These are phyloP conservation scores for Drosophila arizonae DNA, from an alignment of 1,140 invertebrate species.

Conservation along the genomic window DNA sequence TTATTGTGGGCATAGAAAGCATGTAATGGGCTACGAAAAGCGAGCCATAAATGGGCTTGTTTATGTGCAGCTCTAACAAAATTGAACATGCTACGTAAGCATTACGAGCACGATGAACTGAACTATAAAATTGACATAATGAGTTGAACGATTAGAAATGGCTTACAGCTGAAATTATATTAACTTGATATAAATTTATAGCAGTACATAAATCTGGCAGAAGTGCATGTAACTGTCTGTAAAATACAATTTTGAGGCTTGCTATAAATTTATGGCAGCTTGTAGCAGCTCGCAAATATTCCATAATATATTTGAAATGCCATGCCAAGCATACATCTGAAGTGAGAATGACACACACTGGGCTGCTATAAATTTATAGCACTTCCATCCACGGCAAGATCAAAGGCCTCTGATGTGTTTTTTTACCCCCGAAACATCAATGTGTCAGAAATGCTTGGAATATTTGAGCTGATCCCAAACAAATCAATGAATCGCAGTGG, in stretches of 20 bases:
- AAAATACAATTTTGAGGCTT: neutral
- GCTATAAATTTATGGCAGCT: slow-evolving; percentile 15
- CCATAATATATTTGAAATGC: neutral
- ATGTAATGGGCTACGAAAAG: slow-evolving; percentile 34
- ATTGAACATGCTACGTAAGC: slow-evolving; percentile 20
- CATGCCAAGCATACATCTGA: neutral
- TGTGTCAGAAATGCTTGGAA: slow-evolving; percentile 62
- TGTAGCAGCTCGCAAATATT: neutral
- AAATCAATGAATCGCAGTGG: slow-evolving; percentile 55
- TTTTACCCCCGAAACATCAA: slow-evolving; percentile 55
- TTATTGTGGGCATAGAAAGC: slow-evolving; percentile 36
- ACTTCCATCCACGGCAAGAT: slow-evolving; percentile 33
- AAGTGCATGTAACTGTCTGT: neutral
- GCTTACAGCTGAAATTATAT: neutral
- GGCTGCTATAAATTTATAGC: slow-evolving; percentile 17
- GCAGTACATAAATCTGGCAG: neutral
- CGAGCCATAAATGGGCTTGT: slow-evolving; percentile 29
- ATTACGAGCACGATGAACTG: neutral
- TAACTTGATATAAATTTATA: slow-evolving; percentile 6
- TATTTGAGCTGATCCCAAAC: slow-evolving; percentile 50
- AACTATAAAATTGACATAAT: slow-evolving; percentile 7
- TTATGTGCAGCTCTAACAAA: slow-evolving; percentile 20
- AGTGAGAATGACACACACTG: neutral
- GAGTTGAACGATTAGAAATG: neutral
- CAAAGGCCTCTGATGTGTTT: slow-evolving; percentile 60